Evolutionary conservation across 2,797 vertebrate genomes (phyloP).

Genomic region (Paguma larvata): DNA sequence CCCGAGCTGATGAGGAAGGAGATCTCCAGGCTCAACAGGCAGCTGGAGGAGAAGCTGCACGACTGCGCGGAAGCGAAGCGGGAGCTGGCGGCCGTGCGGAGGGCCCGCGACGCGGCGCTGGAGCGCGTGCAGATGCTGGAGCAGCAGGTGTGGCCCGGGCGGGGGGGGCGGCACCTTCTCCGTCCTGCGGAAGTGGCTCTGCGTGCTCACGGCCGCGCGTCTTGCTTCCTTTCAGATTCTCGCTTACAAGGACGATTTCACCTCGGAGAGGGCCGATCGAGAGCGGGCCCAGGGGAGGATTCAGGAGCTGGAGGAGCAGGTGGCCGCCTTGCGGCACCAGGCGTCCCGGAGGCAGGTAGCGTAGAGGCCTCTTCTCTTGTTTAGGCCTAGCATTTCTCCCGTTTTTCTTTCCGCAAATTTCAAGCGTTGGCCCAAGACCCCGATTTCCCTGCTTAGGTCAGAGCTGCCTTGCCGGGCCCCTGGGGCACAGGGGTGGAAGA

Average conservation of each 20-base stretch:
- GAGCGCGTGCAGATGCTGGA: conserved; percentile 95
- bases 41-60: conserved; percentile 92
- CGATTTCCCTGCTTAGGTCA: not conserved
- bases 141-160: conserved; percentile 92
- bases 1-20: conserved; percentile 92
- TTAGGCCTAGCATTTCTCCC: too few species aligned
- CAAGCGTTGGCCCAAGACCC: not conserved
- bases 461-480: not conserved
- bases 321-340: conserved; percentile 90
- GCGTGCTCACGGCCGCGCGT: fast-evolving
- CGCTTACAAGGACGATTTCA: conserved; percentile 96
- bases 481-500: not conserved
- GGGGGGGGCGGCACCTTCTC: not conserved
- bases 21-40: conserved; percentile 93
- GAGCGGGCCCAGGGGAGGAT: conserved; percentile 95
- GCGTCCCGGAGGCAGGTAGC: conserved; percentile 91
- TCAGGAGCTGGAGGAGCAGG: conserved; percentile 92
- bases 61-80: conserved; percentile 86
- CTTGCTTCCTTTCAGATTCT: conserved; percentile 89
- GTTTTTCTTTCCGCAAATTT: not conserved
- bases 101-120: conserved; percentile 80
- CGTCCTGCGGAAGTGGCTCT: fast-evolving
- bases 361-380: too few species aligned
- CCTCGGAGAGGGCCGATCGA: conserved; percentile 94
- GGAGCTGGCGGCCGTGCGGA: conserved; percentile 87